phyloP scores from a whole-genome alignment of 1,140 invertebrate genomes.

The Stegodyphus dumicola region DNA sequence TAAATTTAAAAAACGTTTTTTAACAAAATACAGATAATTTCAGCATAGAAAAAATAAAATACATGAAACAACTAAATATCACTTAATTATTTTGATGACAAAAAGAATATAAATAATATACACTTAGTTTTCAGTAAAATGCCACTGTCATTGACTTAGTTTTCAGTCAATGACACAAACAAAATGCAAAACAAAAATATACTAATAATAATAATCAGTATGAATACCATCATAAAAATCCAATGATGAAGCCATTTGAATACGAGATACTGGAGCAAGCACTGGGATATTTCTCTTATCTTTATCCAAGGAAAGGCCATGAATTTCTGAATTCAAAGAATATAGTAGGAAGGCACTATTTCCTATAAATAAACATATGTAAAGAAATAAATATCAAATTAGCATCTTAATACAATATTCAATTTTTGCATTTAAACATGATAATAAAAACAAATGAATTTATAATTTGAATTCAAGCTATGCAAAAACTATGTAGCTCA shows the following conservation, averaged over 20 bases:
- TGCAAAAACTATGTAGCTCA: too few relatives aligned
- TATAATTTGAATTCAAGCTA: too few relatives aligned
- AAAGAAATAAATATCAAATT: not conserved
- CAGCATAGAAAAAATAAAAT: too few relatives aligned
- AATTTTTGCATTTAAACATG: not conserved
- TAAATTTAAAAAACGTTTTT: too few relatives aligned
- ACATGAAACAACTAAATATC: too few relatives aligned
- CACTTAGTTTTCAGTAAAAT: too few relatives aligned
- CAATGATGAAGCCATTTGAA: conserved; percentile 79
- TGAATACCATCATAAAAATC: conserved; percentile 78
- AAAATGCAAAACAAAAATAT: not conserved
- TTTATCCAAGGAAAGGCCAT: conserved; percentile 75
- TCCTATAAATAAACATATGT: not conserved
- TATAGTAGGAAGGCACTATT: conserved; percentile 80
- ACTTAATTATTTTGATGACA: too few relatives aligned
- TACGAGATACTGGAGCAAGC: conserved; percentile 81
- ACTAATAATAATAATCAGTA: not conserved
- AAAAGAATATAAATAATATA: too few relatives aligned
- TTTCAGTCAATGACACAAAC: too few relatives aligned
- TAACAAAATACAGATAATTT: too few relatives aligned
- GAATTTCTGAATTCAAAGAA: conserved; percentile 80
- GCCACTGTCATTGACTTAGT: too few relatives aligned
- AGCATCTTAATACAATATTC: not conserved
- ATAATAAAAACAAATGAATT: too few relatives aligned
- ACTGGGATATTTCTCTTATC: conserved; percentile 69